Base-by-base conservation (phyloP, 2,888 invertebrate species). In the Cancer borealis region DNA sequence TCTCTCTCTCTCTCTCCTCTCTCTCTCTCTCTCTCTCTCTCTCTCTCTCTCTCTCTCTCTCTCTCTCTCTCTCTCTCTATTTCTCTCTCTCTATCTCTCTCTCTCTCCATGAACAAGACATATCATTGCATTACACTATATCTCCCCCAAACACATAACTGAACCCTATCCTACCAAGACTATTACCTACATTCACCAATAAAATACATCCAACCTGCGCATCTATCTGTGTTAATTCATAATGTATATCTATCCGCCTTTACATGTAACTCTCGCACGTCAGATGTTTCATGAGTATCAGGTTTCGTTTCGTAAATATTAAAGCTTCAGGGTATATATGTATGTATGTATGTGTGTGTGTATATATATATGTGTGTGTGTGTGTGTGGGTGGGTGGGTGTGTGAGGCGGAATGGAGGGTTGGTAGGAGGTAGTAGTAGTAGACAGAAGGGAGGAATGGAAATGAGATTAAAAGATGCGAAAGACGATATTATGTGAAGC, bases 21-120 rank as follows among this genome's bases (percentile, higher is more conserved):
- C 79, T 79, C 60, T 79, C 79, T 79, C 26, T 79, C 79, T 66
- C 60, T 66, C 60, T 66, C 60, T 66, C 60, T 66, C 60, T 66
- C 26, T 79, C 26, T 79, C 79, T 79, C 79, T 79, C 79, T 79
- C 79, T 79, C 79, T 79, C 79, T 26, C 79, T 79, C n/a, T 30
- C 79, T 79, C 79, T 79, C 79, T 79, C 79, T 79, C 79, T 26
- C 79, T 79, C 26, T 12, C 47, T 26, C 88, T 49, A 47, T 88
- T 26, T 14, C 88, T 46, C 88, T 49, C 45, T 17, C 88, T 49
- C 88, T 30, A 47, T 14, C 46, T 30, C 47, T 49, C 46, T 30
- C 88, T 10, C 46, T 21, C 46, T 6, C 46, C 46, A 21, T 21
- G 17, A 88, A 88, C 30, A 79, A 30, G 12, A 79, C 21, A 79